Percentiles rank a stretch among this genome's conserved stretches.
These are phyloP conservation scores for Cebidichthys violaceus DNA, from an alignment of 2,113 vertebrate genomes.

Conservation along the genomic window DNA sequence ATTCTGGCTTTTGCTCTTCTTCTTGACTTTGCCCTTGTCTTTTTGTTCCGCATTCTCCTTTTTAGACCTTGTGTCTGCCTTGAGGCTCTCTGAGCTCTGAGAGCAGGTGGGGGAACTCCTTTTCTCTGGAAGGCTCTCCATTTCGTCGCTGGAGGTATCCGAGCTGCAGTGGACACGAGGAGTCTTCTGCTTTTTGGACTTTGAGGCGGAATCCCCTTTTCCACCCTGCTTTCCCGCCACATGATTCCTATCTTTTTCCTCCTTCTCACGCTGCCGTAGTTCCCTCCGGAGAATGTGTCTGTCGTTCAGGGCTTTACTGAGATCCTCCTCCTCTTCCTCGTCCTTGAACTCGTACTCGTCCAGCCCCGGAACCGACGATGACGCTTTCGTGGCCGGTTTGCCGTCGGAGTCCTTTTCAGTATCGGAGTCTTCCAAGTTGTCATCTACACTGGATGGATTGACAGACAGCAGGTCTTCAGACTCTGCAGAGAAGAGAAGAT, in stretches of 20 bases:
- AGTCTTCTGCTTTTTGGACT: constrained; percentile 91
- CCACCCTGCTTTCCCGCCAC: constrained; percentile 89
- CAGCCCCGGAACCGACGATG: constrained; percentile 87
- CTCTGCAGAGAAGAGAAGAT: constrained; percentile 81
- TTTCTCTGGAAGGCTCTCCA: constrained; percentile 88
- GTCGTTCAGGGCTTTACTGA: constrained; percentile 92
- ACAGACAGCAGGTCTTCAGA: constrained; percentile 94
- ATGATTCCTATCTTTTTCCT: constrained; percentile 88
- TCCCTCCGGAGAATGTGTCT: constrained; percentile 93
- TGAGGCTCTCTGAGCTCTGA: constrained; percentile 86
- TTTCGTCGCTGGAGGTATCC: constrained; percentile 92
- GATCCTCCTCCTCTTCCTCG: constrained; percentile 88
- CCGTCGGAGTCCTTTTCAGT: constrained; percentile 92
- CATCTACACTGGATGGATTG: constrained; percentile 96
- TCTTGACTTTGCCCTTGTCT: constrained; percentile 96
- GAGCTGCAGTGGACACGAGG: constrained; percentile 92
- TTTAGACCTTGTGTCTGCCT: constrained; percentile 86
- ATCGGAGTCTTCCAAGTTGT: constrained; percentile 93
- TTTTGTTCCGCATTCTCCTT: constrained; percentile 93
- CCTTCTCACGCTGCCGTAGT: constrained; percentile 88
- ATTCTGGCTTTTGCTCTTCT: constrained; percentile 94
- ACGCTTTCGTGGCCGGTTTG: constrained; percentile 88
- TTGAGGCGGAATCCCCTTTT: constrained; percentile 86
- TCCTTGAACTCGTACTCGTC: constrained; percentile 99
- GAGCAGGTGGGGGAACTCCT: constrained; percentile 87